These are phyloP conservation scores for Lacerta bilineata DNA, from an alignment of 2,797 vertebrate species.

Conservation along the genomic window DNA sequence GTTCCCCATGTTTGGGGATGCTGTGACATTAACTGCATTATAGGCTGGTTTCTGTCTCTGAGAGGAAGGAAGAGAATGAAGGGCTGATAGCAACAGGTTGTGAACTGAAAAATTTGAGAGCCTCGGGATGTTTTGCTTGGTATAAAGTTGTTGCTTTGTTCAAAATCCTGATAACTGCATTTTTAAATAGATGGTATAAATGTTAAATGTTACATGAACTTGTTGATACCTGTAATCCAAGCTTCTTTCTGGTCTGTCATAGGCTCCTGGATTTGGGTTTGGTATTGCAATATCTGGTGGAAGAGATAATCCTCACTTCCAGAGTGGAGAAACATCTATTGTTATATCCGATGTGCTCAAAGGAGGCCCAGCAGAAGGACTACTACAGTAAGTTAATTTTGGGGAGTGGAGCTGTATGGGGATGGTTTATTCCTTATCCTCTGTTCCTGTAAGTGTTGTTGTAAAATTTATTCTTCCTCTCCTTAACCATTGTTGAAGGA, in stretches of 20 bases:
- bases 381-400: conserved; percentile 90
- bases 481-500: neutral
- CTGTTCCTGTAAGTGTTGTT: neutral
- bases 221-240: neutral
- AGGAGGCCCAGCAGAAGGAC: conserved; percentile 96
- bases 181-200: neutral
- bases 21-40: neutral
- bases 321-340: conserved; percentile 99
- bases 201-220: too few species aligned
- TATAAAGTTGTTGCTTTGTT: neutral
- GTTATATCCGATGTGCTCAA: conserved; percentile 99
- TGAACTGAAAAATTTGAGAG: neutral
- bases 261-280: conserved; percentile 99
- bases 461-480: neutral
- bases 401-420: neutral
- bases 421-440: too few species aligned
- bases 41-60: neutral
- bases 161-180: too few species aligned
- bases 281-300: conserved; percentile 99
- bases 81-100: neutral
- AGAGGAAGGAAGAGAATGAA: neutral
- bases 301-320: conserved; percentile 99
- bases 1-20: neutral
- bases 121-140: neutral
- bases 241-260: conserved; percentile 31